A percentile compares a stretch with the other conserved stretches of the same genome.
These are phyloP conservation scores for Lasaia peninsularis DNA, from an alignment of 1,140 invertebrate species.

Conservation along the genomic window DNA sequence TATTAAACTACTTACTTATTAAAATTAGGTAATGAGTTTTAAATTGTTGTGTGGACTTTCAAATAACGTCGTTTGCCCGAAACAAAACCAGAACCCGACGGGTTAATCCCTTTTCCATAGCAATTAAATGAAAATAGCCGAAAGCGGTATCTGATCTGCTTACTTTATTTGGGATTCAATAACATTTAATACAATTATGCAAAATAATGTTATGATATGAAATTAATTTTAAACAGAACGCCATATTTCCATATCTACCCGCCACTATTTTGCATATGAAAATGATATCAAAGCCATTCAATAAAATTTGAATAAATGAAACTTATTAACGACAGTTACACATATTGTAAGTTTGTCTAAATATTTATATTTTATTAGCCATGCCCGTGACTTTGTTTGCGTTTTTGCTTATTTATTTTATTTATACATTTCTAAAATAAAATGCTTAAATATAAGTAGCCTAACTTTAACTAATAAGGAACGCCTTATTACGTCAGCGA, in stretches of 20 bases:
- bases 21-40: background rate
- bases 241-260: background rate
- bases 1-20: background rate
- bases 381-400: no score
- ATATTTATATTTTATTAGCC: no score
- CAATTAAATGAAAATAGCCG: conserved; percentile 8
- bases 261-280: background rate
- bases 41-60: background rate
- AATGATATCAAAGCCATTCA: background rate
- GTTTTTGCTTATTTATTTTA: no score
- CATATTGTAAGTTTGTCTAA: no score
- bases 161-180: conserved; percentile 23
- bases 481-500: no score
- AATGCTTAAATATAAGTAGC: no score
- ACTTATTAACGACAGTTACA: background rate
- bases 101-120: background rate
- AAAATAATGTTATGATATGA: conserved; percentile 19
- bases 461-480: no score
- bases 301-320: background rate
- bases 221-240: conserved; percentile 10
- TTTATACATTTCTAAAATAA: no score
- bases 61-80: background rate
- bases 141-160: conserved; percentile 4
- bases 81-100: background rate
- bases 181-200: conserved; percentile 21